Conservation (phyloP, 2,888 invertebrate genomes). For the Andrena haemorrhoa region DNA sequence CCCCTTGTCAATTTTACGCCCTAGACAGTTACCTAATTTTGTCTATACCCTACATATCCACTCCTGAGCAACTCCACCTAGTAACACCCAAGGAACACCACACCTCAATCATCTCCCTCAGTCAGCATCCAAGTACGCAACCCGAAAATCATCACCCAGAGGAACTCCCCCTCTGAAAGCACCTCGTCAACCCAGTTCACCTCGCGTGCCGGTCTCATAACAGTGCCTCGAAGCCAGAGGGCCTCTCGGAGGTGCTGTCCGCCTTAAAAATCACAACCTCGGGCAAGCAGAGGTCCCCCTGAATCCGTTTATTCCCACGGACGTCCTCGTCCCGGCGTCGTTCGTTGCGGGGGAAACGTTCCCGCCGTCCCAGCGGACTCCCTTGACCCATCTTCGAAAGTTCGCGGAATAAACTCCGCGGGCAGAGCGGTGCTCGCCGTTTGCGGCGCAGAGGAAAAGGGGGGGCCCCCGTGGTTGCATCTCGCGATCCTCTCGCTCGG, state of each 20-base stretch:
- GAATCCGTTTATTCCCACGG: constrained; percentile 17
- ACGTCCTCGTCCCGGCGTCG: background rate
- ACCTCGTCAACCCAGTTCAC: background rate
- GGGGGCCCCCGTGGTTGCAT: constrained; percentile 31
- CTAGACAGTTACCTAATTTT: too few relatives aligned
- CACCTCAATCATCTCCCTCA: background rate
- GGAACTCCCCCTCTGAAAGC: background rate
- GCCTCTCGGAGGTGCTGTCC: background rate
- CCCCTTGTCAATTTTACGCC: too few relatives aligned
- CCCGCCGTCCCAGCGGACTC: constrained; percentile 28
- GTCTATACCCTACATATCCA: too few relatives aligned
- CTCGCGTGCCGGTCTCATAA: background rate
- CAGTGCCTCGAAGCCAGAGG: constrained; percentile 4
- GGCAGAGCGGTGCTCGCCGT: constrained; percentile 1
- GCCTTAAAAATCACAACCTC: constrained; percentile 12
- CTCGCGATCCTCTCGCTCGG: constrained; percentile 64
- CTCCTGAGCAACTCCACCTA: too few relatives aligned
- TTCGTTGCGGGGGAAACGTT: constrained; percentile 12
- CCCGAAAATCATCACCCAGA: background rate
- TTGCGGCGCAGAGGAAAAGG: constrained; percentile 10
- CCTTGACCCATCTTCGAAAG: constrained; percentile 62
- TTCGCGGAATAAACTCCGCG: constrained; percentile 47
- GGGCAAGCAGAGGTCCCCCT: background rate
- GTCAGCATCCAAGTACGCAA: background rate
- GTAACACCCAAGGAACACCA: background rate